Base-by-base conservation (phyloP, 1,140 invertebrate species). In the Cydia splendana region DNA sequence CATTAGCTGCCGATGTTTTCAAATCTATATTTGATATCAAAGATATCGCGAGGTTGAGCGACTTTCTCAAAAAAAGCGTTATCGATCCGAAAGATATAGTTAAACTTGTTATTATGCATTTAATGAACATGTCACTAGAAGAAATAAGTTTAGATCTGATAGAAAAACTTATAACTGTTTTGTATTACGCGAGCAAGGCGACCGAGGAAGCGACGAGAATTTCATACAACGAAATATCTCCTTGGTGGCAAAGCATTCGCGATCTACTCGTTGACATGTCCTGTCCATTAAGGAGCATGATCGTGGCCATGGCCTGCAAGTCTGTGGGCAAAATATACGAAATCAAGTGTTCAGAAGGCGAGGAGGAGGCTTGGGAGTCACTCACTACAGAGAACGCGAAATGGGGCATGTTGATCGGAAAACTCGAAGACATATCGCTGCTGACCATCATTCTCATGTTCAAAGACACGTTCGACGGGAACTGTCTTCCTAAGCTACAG, bases 371-470 rank as follows among this genome's bases (percentile, higher is more conserved):
- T 38, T 98, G 96, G 97, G 98, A 98, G 91, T 96, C 96, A 76
- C 94, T 98, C 20, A 97, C 97, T 15, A 95, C 96, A 78, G 98
- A 98, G 86, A 95, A 96, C 81, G 96, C 97, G 76, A 95, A 97
- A 86, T 98, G 98, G 96, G 96, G 96, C 24, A 88, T 98, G 38
- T 91, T 98, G 9, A 96, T 97, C 24, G 96, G 96, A 77, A 98
- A 98, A 93, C 94, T 99, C 76, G 98, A 99, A 88, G 98, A 98
- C 91, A 95, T 98, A 51, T 95, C 97, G 5, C 94, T 97, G 73
- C 91, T 99, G 5, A 96, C 96, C 82, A 95, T 96, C 53, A 93
- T 96, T 74, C 87, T 96, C 45, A 94, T 95, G 88, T 95, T 94
- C 84, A 94, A 94, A 83, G 88, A 91, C 13, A 83, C 87, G 77